A percentile compares a stretch with the other conserved stretches of the same genome.
phyloP scores from a whole-genome alignment of 2,113 vertebrate species.

The Psittacula cyanocephala region DNA sequence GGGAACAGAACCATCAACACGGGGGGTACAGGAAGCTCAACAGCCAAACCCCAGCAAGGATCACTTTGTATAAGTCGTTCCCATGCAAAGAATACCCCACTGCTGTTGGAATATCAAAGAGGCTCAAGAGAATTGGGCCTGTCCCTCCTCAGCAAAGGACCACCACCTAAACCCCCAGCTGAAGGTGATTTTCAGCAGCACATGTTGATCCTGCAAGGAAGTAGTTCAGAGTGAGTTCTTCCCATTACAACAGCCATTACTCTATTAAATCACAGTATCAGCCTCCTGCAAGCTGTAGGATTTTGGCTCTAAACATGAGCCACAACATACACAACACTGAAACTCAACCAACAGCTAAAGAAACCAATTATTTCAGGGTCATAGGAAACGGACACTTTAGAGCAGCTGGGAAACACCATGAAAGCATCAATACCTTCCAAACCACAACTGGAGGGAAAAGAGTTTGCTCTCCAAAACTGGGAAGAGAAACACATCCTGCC shows the following conservation, averaged over 20 bases:
- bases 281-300: neutral
- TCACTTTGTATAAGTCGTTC: neutral
- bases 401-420: neutral
- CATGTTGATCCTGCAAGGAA: neutral
- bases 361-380: neutral
- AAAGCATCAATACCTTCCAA: neutral
- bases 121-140: neutral
- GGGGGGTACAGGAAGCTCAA: accelerated
- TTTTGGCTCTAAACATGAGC: neutral
- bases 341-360: neutral
- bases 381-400: neutral
- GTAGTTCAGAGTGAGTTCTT: neutral
- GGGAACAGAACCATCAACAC: neutral
- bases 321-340: accelerated
- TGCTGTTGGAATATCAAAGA: accelerated
- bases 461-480: neutral
- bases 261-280: neutral
- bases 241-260: neutral
- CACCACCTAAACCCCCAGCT: neutral
- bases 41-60: neutral
- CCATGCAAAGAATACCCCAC: neutral
- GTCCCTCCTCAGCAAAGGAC: neutral
- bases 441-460: neutral
- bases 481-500: neutral
- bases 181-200: neutral